Percentiles rank a stretch among this genome's conserved stretches.
These are phyloP conservation scores for Clepsis dumicolana DNA, from an alignment of 2,888 invertebrate genomes.

Conservation along the genomic window DNA sequence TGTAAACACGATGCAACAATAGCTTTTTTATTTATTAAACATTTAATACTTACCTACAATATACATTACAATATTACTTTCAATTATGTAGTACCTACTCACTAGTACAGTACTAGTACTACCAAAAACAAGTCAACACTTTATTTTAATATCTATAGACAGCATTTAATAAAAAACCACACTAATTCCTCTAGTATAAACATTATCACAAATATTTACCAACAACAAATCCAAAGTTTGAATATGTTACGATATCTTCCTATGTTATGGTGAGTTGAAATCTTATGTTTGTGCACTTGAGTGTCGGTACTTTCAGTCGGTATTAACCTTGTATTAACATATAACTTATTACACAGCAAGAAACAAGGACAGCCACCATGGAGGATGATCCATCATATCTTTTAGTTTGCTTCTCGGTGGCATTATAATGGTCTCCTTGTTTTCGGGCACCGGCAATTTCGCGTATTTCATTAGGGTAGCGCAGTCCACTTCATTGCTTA, in stretches of 20 bases:
- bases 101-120: no score
- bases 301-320: constrained; percentile 1
- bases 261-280: no score
- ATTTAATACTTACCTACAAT: no score
- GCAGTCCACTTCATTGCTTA: constrained; percentile 25
- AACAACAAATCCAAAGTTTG: constrained; percentile 1
- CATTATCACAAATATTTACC: neutral
- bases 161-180: neutral
- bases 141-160: no score
- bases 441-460: constrained; percentile 25
- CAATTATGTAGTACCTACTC: no score
- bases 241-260: neutral
- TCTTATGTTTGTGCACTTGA: neutral
- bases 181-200: no score
- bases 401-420: constrained; percentile 5
- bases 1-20: no score
- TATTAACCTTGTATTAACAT: no score
- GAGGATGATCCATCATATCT: constrained; percentile 2
- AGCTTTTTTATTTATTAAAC: no score
- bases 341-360: constrained; percentile 1
- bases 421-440: constrained; percentile 19
- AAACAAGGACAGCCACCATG: constrained; percentile 12
- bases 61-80: no score
- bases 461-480: constrained; percentile 10
- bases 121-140: no score